Evolutionary conservation across 37 sponge, comb jelly and placozoan species (phyloP).

Genomic region (Beroe ovata): DNA sequence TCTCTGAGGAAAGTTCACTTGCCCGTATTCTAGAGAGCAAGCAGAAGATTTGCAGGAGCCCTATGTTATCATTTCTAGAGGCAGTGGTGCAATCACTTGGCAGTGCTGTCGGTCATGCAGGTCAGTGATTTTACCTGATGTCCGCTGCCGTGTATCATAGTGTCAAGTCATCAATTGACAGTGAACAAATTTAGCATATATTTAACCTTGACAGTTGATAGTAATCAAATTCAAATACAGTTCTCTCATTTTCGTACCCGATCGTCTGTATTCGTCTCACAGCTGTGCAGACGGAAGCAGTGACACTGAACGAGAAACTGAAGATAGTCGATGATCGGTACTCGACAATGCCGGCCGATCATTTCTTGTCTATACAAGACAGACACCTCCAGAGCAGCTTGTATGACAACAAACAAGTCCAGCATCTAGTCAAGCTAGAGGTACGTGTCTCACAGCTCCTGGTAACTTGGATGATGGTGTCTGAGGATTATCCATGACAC

Average conservation of each 20-base stretch:
- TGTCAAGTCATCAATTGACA: too few relatives aligned
- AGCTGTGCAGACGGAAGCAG: conserved; percentile 45
- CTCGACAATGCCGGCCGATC: background rate
- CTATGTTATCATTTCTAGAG: conserved; percentile 3
- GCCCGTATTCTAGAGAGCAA: background rate
- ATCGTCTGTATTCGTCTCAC: too few relatives aligned
- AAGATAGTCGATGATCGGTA: conserved; percentile 5
- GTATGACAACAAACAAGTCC: conserved; percentile 28
- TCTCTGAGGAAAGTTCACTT: background rate
- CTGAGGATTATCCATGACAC: too few relatives aligned
- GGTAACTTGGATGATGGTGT: too few relatives aligned
- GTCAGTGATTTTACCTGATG: background rate
- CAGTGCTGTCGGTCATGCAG: background rate
- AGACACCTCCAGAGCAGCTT: background rate
- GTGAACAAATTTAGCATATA: too few relatives aligned
- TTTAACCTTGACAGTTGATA: too few relatives aligned
- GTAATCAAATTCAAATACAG: too few relatives aligned
- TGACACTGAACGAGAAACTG: conserved; percentile 47
- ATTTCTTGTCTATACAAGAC: conserved; percentile 38
- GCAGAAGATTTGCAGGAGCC: background rate
- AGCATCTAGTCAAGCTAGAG: conserved; percentile 38
- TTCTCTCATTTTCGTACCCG: too few relatives aligned
- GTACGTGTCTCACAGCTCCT: too few relatives aligned
- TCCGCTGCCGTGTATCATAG: background rate
- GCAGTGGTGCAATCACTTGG: conserved; percentile 40